Evolutionary conservation across 2,797 vertebrate genomes (phyloP).

Genomic region (Myoxocephalus aenaeus): DNA sequence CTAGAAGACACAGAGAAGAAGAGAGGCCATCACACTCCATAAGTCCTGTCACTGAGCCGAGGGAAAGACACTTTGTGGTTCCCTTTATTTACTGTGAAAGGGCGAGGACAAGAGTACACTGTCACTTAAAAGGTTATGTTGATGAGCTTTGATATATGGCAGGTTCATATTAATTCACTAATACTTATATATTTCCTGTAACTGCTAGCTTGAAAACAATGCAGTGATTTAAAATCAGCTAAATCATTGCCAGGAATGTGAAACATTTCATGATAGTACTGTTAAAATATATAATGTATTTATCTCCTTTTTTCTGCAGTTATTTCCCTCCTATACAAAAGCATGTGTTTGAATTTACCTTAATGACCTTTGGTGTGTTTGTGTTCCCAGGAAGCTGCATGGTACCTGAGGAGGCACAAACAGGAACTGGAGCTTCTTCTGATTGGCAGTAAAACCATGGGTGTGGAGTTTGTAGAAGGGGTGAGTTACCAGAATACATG

Average conservation of each 20-base stretch:
- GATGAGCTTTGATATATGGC: neutral
- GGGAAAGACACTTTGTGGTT: constrained; percentile 10
- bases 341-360: neutral
- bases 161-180: neutral
- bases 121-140: neutral
- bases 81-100: neutral
- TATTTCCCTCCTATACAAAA: neutral
- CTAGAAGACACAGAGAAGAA: constrained; percentile 4
- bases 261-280: neutral
- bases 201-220: neutral
- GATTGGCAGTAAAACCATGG: constrained; percentile 87
- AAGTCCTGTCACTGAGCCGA: constrained; percentile 26
- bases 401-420: constrained; percentile 88
- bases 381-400: constrained; percentile 82
- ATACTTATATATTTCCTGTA: neutral
- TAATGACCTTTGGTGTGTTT: neutral
- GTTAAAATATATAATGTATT: neutral
- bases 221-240: neutral
- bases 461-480: constrained; percentile 89
- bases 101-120: neutral
- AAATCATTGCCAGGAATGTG: neutral
- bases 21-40: constrained; percentile 32
- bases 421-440: constrained; percentile 91
- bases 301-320: neutral
- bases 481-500: constrained; percentile 77